Conservation (phyloP, 2,888 invertebrate species). For the Lepidochrysops patricia region DNA sequence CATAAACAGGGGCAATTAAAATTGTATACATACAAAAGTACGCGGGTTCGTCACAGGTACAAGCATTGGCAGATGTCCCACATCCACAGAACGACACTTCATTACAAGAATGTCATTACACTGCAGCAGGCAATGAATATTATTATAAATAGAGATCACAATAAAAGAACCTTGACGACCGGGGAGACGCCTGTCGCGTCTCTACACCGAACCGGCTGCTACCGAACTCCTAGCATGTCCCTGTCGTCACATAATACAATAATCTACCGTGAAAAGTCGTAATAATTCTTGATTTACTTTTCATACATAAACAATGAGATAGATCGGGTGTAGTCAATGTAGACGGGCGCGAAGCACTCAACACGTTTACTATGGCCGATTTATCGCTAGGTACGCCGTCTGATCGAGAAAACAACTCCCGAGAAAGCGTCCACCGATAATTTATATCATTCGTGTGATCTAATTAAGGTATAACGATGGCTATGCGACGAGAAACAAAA, state of each 20-base stretch:
- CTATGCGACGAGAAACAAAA: slow-evolving; percentile 71
- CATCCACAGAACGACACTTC: slow-evolving; percentile 62
- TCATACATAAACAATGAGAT: slow-evolving; percentile 75
- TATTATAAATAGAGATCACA: slow-evolving; percentile 68
- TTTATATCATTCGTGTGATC: slow-evolving; percentile 70
- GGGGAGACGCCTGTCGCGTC: slow-evolving; percentile 46
- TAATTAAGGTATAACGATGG: slow-evolving; percentile 68
- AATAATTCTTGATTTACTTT: slow-evolving; percentile 69
- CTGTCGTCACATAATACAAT: slow-evolving; percentile 53
- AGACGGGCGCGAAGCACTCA: slow-evolving; percentile 64
- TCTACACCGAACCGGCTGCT: slow-evolving; percentile 34
- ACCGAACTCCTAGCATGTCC: slow-evolving; percentile 36
- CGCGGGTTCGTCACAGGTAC: slow-evolving; percentile 56
- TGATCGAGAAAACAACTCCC: slow-evolving; percentile 39
- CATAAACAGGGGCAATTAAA: slow-evolving; percentile 40
- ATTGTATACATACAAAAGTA: slow-evolving; percentile 59
- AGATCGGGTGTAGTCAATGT: slow-evolving; percentile 71
- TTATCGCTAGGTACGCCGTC: slow-evolving; percentile 53
- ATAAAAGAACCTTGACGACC: slow-evolving; percentile 55
- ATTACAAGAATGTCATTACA: slow-evolving; percentile 71
- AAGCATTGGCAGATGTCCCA: slow-evolving; percentile 72
- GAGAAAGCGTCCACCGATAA: slow-evolving; percentile 63
- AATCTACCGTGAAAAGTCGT: slow-evolving; percentile 52
- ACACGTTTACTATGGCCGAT: slow-evolving; percentile 70
- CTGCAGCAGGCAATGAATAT: slow-evolving; percentile 65